Evolutionary conservation across 37 sponge, comb jelly and placozoan species (phyloP).

Genomic region (Ianthella basta): DNA sequence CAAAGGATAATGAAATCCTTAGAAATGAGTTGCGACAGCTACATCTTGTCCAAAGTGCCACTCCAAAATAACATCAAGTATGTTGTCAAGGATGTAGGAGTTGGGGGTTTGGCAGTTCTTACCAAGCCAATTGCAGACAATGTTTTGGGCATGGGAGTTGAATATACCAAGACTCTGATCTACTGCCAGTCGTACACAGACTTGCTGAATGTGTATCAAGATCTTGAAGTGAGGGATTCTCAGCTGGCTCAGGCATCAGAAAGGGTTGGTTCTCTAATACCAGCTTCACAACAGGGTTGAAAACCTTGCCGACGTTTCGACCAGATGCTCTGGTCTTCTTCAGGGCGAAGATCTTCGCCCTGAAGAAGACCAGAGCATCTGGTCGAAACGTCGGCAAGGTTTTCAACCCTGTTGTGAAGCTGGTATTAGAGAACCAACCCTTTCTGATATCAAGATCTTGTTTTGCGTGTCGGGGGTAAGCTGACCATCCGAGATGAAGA

Average conservation of each 20-base stretch:
- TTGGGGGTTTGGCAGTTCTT: background rate
- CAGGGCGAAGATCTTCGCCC: too few species aligned
- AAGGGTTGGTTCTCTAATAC: too few species aligned
- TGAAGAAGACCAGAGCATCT: too few species aligned
- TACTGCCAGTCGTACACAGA: background rate
- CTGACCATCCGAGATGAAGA: background rate
- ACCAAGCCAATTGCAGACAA: background rate
- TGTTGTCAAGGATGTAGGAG: background rate
- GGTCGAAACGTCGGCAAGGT: too few species aligned
- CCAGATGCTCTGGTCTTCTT: too few species aligned
- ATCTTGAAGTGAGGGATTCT: too few species aligned
- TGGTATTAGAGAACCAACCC: too few species aligned
- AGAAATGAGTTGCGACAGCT: background rate
- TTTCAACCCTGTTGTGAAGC: too few species aligned
- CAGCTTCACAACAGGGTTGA: too few species aligned
- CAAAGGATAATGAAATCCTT: slow-evolving; percentile 12
- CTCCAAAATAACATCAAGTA: background rate
- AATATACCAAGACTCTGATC: background rate
- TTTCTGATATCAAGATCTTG: background rate
- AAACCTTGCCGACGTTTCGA: too few species aligned
- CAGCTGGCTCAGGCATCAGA: too few species aligned
- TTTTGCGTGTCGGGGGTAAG: background rate
- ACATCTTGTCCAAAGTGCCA: background rate
- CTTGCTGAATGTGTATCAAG: too few species aligned
- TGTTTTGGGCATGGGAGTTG: background rate